Base-by-base conservation (phyloP, 2,113 vertebrate genomes). In the Bubo blakistoni region DNA sequence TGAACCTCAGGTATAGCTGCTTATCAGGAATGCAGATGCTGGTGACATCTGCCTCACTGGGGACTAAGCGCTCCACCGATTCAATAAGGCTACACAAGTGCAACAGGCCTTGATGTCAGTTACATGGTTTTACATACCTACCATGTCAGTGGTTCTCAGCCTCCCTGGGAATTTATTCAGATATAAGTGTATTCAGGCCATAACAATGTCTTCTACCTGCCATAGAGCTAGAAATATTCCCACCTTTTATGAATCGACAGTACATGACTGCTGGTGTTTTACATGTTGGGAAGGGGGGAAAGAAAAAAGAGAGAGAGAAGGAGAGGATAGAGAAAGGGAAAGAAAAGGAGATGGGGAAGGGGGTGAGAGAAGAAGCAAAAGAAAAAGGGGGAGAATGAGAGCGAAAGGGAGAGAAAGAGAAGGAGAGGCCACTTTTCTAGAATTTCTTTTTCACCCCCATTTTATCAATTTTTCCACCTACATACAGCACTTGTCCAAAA, bases 51-150 rank as follows among this genome's bases (percentile, higher is more conserved):
- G 66, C 46, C 85, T 96, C 97, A 58, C 96, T 42, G 54, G 97
- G 96, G 97, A 97, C 80, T 71, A 59, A 95, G 96, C 27, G 94
- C 97, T 98, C 93, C 95, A 97, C 93, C 98, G 97, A 96, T 94
- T 98, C 95, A 97, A 97, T 95, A 95, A 98, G 97, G 96, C 94
- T 97, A 97, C 96, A 97, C 94, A 97, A 98, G 90, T 97, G 86
- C 97, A 98, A 97, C 95, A 97, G 97, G 94, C 95, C 97, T 97
- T 96, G 90, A 95, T 97, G 97, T 98, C 96, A 97, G 96, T 95
- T 97, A 97, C 96, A 96, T 69, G 89, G 95, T 96, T 98, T 98
- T 97, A 98, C 97, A 98, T 95, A 97, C 96, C 95, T 96, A 94
- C 95, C 62, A 94, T 96, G 96, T 97, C 96, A 97, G 95, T 92